A percentile compares a stretch with the other conserved stretches of the same genome.
phyloP scores from a whole-genome alignment of 1,140 invertebrate species.

The Adoxophyes honmai region DNA sequence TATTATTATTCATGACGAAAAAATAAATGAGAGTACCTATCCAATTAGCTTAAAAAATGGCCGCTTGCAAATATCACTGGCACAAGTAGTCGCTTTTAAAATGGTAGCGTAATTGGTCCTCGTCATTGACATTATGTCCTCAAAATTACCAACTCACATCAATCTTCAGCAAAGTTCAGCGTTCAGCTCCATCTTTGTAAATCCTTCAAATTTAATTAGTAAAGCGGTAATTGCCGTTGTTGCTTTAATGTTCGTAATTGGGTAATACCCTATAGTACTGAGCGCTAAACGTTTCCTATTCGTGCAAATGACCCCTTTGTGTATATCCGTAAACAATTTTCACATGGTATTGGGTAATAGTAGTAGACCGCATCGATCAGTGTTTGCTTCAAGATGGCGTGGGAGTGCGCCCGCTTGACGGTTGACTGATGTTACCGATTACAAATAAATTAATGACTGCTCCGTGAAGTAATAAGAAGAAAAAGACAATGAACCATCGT shows the following conservation, averaged over 20 bases:
- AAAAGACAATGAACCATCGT: conserved; percentile 23
- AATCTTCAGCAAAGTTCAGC: too few relatives aligned
- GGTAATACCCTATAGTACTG: too few relatives aligned
- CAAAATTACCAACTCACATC: too few relatives aligned
- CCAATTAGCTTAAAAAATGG: neutral
- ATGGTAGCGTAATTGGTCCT: too few relatives aligned
- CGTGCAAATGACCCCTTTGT: conserved; percentile 2
- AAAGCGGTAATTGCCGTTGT: too few relatives aligned
- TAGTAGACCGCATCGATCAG: conserved; percentile 29
- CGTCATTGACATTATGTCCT: too few relatives aligned
- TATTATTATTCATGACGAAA: conserved; percentile 31
- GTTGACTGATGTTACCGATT: conserved; percentile 67
- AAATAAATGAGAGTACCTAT: conserved; percentile 29
- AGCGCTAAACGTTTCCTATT: too few relatives aligned
- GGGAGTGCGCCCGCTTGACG: conserved; percentile 51
- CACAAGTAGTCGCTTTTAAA: neutral
- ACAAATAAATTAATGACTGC: conserved; percentile 52
- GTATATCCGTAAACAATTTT: conserved; percentile 6
- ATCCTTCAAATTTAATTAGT: too few relatives aligned
- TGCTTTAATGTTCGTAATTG: too few relatives aligned
- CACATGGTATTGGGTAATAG: conserved; percentile 33
- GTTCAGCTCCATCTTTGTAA: too few relatives aligned
- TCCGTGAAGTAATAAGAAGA: conserved; percentile 33
- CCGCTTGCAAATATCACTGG: conserved; percentile 9
- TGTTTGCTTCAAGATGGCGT: conserved; percentile 40